Conservation (phyloP, 2,113 vertebrate species). For the Brachypteracias leptosomus region DNA sequence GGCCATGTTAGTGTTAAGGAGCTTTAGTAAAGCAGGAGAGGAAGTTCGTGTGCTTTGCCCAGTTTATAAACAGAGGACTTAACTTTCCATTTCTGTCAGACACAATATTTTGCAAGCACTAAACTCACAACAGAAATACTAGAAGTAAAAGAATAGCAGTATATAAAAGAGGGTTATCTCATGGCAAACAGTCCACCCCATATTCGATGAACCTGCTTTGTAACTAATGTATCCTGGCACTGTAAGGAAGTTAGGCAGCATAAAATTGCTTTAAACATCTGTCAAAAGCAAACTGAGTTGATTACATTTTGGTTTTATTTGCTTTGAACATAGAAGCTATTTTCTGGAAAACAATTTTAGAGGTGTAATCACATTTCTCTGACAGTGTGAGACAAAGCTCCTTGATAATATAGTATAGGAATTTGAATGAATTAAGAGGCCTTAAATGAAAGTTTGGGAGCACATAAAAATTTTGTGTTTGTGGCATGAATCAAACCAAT, state of each 20-base stretch:
- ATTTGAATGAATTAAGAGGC: no score
- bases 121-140: not conserved
- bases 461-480: not conserved
- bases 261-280: constrained; percentile 66
- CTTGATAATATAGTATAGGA: constrained; percentile 13
- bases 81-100: not conserved
- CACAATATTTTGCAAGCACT: not conserved
- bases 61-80: not conserved
- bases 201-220: not conserved
- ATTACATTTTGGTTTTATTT: constrained; percentile 56
- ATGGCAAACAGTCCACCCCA: not conserved
- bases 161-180: not conserved
- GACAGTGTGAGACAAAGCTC: constrained; percentile 18
- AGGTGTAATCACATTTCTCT: constrained; percentile 59
- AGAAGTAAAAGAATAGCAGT: not conserved
- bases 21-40: not conserved
- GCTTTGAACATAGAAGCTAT: constrained; percentile 42
- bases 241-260: constrained; percentile 28
- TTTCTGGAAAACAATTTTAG: constrained; percentile 17
- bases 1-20: not conserved
- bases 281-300: constrained; percentile 56
- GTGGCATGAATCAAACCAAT: not conserved
- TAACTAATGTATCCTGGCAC: not conserved
- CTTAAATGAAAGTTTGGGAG: not conserved
- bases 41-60: not conserved